Conservation (phyloP, 2,113 vertebrate genomes). For the Neotragus pygmaeus region DNA sequence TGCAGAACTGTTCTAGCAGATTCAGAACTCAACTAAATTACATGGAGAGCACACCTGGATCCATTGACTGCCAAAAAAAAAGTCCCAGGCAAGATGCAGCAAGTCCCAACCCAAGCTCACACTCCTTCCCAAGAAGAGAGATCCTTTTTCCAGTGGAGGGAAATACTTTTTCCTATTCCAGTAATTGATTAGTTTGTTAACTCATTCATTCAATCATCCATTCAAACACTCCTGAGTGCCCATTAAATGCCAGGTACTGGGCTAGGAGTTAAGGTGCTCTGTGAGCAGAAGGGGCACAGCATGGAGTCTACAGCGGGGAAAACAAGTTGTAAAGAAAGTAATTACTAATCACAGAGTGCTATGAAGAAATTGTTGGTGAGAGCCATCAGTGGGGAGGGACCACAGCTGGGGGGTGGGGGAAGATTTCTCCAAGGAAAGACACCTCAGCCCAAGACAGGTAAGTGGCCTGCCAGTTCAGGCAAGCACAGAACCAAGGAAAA, state of each 20-base stretch:
- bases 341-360: not conserved
- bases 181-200: not conserved
- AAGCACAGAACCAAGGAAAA: not conserved
- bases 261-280: not conserved
- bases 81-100: constrained; percentile 51
- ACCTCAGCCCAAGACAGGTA: not conserved
- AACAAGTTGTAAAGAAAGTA: not conserved
- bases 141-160: not conserved
- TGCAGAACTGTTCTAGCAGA: constrained; percentile 28
- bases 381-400: not conserved
- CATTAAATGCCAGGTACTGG: not conserved
- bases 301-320: not conserved
- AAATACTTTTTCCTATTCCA: not conserved
- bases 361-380: not conserved
- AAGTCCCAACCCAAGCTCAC: not conserved
- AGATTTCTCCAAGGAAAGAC: not conserved
- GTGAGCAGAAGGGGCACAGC: not conserved
- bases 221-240: not conserved
- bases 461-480: not conserved
- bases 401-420: no score
- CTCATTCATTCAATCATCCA: not conserved
- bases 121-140: not conserved
- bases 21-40: constrained; percentile 36
- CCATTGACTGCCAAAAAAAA: not conserved
- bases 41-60: constrained; percentile 39